Conservation (phyloP, 35 echinoderm and acorn worm species). For the Patiria miniata region DNA sequence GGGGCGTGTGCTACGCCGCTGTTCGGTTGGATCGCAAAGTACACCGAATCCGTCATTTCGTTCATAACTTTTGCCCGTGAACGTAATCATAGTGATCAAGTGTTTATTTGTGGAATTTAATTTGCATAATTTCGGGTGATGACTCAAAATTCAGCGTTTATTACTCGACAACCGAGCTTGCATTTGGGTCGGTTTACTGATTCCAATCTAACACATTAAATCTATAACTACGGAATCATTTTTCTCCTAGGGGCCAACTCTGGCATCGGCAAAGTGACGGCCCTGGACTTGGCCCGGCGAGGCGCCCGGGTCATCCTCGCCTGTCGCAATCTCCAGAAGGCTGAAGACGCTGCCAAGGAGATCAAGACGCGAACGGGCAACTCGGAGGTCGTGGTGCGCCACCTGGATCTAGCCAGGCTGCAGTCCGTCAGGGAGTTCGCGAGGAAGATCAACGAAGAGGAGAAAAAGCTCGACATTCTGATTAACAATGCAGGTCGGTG, state of each 20-base stretch:
- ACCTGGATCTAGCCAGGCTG: constrained; percentile 48
- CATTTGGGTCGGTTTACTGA: too few species aligned
- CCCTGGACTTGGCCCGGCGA: constrained; percentile 57
- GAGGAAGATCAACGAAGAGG: constrained; percentile 34
- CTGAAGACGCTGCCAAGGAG: constrained; percentile 43
- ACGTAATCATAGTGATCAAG: too few species aligned
- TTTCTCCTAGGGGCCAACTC: constrained; percentile 39
- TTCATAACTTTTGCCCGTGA: too few species aligned
- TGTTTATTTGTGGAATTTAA: too few species aligned
- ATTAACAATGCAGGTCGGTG: constrained; percentile 87
- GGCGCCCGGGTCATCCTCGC: constrained; percentile 77
- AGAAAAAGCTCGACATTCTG: constrained; percentile 50
- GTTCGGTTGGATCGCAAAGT: too few species aligned
- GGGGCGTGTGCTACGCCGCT: too few species aligned
- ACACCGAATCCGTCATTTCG: too few species aligned
- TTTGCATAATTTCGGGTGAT: too few species aligned
- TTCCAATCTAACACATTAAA: too few species aligned
- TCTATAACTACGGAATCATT: neutral
- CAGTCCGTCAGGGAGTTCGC: constrained; percentile 62
- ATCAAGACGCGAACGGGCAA: constrained; percentile 49
- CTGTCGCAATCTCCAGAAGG: constrained; percentile 58
- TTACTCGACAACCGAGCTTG: too few species aligned
- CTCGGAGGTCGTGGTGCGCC: constrained; percentile 46
- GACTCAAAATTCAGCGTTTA: too few species aligned
- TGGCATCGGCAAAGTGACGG: constrained; percentile 63